Base-by-base conservation (phyloP, 2,797 vertebrate genomes). In the Phrynocephalus forsythii region DNA sequence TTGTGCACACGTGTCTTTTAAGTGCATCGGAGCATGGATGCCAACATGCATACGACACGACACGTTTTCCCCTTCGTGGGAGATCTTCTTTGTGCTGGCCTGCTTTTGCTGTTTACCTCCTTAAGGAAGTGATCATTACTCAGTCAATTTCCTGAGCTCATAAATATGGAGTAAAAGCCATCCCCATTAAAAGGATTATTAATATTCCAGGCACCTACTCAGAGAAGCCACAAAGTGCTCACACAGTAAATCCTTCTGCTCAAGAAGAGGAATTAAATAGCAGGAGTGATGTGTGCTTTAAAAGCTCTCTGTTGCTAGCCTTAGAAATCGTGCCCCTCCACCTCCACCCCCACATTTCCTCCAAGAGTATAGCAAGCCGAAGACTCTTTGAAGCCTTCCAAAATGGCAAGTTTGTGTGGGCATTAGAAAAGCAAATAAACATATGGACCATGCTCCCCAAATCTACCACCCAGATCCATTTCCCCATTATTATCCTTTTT, bases 81-180 rank as follows among this genome's bases (percentile, higher is more conserved):
- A 24, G 11, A 24, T 15, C 7, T 9, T 5, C 13, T 86, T 30
- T n/a, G 28, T 24, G 26, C 33, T 52, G 15, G 48, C 50, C 11
- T 52, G 15, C 30, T 33, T 11, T 78, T 38, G 48, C 9, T n/a
- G 18, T 81, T 79, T 71, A 73, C 50, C 56, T 44, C 30, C 86
- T 77, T 77, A 48, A 82, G 69, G 71, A 82, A 77, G 44, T 71
- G 22, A 16, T 86, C 52, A 52, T 52, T 33, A 33, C 13, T 11
- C 13, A 38, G 52, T 63, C 83, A 79, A 86, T 88, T 84, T 88
- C 75, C 75, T 30, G 33, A 48, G 76, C 50, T 75, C 86, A 87
- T 72, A 79, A 83, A 71, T 26, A 63, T 26, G 50, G 38, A 77
- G 33, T 48, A 26, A 82, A 82, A 89, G 56, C 18, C 33, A 86